Base-by-base conservation (phyloP, 2,797 vertebrate species). In the Petrocephalus schoutedeni region DNA sequence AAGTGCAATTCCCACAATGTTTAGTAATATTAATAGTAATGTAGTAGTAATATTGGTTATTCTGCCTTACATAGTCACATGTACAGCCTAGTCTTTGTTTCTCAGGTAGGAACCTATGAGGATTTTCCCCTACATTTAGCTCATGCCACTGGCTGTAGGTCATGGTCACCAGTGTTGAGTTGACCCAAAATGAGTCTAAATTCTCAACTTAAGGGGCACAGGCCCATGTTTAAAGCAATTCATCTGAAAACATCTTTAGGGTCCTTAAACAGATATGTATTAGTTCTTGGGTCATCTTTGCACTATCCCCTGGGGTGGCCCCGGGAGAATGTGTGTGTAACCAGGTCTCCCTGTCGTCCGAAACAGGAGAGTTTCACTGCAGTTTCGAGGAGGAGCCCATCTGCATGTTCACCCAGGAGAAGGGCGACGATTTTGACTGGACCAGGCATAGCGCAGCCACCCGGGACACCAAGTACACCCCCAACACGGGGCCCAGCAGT, bases 351-450 rank as follows among this genome's bases (percentile, higher is more conserved):
- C 77, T 91, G 86, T 88, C 91, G 53, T 86, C 49, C 89, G 92
- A 90, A 88, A 89, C 95, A 99, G 98, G 98, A 91, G 98, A 99
- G 95, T 99, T 99, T 95, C 98, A 98, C 93, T 99, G 98, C 88
- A 97, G 97, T 90, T 99, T 99, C 82, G 98, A 99, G 94, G 98
- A 99, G 9, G 97, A 98, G 59, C 96, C 97, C 51, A 97, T 99
- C 91, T 99, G 98, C 94, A 96, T 98, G 89, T 99, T 99, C 94
- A 98, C 96, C 1, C 98, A 99, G 95, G 98, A 99, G n/a, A 98
- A 98, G 90, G 97, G 96, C 0, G 98, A 99, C 87, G 97, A 98
- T 87, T 99, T 99, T 32, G 98, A 99, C 92, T 99, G 98, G 98
- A 99, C 96, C 0, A 95, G 98, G 28, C 98, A 99, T 91, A 99